These are phyloP conservation scores for Pimephales promelas DNA, from an alignment of 2,113 vertebrate species.

Conservation along the genomic window DNA sequence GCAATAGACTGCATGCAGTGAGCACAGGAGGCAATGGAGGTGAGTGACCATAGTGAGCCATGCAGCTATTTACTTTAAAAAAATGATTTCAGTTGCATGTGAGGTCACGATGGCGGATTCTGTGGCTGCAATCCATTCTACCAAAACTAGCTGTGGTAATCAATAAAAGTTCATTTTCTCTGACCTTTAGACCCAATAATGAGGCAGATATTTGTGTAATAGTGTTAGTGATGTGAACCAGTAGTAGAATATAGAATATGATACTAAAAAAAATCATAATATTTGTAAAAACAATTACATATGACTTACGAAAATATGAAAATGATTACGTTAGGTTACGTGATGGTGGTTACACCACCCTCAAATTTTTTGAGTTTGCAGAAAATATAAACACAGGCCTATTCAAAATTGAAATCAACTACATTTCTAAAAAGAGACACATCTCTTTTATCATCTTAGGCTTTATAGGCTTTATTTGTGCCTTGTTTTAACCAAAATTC, in stretches of 20 bases:
- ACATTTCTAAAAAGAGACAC: background rate
- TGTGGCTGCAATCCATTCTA: background rate
- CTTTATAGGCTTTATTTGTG: background rate
- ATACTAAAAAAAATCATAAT: background rate
- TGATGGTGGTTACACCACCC: background rate
- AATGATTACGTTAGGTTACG: background rate
- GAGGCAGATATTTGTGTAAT: background rate
- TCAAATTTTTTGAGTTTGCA: background rate
- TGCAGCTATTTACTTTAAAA: background rate
- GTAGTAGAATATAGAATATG: no score
- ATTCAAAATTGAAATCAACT: background rate
- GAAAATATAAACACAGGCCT: background rate
- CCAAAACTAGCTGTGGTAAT: background rate
- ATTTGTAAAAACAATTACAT: background rate
- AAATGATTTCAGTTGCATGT: background rate
- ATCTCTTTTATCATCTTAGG: no score
- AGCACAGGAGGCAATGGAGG: background rate
- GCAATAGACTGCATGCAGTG: background rate
- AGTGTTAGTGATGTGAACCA: constrained; percentile 1
- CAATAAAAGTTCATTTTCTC: constrained; percentile 17
- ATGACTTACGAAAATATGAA: background rate
- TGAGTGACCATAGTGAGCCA: background rate
- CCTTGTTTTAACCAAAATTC: background rate
- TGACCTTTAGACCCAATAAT: background rate
- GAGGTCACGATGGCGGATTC: background rate